phyloP scores from a whole-genome alignment of 1,140 invertebrate species.

The Nymphalis io region DNA sequence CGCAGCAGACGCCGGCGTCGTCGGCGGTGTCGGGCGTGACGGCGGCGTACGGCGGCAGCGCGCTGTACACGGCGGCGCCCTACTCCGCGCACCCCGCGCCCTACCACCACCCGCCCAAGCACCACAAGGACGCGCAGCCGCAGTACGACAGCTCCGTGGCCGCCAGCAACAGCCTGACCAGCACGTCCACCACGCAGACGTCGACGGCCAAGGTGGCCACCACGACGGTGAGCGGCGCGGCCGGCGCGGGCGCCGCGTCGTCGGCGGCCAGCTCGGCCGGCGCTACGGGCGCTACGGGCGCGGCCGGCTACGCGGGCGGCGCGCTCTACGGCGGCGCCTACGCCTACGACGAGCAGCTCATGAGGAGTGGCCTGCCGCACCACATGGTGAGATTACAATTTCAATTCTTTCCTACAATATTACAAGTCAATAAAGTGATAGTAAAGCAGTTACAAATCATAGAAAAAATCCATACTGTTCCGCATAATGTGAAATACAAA shows the following conservation, averaged over 20 bases:
- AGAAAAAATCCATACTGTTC: too few species aligned
- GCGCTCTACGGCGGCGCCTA: conserved; percentile 67
- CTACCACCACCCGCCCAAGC: conserved; percentile 53
- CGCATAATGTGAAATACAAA: too few species aligned
- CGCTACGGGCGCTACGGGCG: conserved; percentile 34
- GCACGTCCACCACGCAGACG: conserved; percentile 66
- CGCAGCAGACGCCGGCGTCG: conserved; percentile 52
- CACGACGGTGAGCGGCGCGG: conserved; percentile 47
- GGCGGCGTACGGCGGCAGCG: conserved; percentile 66
- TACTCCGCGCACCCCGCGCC: conserved; percentile 33
- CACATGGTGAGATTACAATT: conserved; percentile 56
- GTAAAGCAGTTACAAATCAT: too few species aligned
- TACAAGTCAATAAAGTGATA: too few species aligned
- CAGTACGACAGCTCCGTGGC: conserved; percentile 66
- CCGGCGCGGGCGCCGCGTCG: conserved; percentile 36
- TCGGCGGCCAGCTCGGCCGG: conserved; percentile 23
- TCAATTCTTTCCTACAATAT: too few species aligned
- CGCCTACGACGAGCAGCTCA: conserved; percentile 68
- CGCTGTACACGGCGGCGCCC: conserved; percentile 66
- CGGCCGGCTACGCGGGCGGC: conserved; percentile 57
- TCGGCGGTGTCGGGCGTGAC: conserved; percentile 51
- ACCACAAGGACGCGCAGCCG: conserved; percentile 54
- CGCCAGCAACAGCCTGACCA: conserved; percentile 71
- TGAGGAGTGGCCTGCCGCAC: conserved; percentile 61
- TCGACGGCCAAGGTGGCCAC: conserved; percentile 68